Base-by-base conservation (phyloP, 35 echinoderm and acorn worm species). In the Amphiura filiformis region DNA sequence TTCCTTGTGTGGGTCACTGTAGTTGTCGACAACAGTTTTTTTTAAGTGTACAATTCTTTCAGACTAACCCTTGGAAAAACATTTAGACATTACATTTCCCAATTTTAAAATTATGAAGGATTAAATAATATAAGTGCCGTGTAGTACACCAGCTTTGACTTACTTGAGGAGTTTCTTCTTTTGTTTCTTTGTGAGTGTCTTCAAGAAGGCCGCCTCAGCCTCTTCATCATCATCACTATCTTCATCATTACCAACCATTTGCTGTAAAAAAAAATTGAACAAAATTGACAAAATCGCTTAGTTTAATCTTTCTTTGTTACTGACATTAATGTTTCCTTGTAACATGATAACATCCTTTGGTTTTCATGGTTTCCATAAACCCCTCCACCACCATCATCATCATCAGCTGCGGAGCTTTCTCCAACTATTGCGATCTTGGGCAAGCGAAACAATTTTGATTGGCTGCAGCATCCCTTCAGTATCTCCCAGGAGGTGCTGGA, bases 111-210 rank as follows among this genome's bases (percentile, higher is more conserved):
- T 30, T 17, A 31, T 75, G 30, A 0, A 13, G 18, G 12, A 14
- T 4, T 35, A 23, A 65, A 31, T 36, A 36, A 86, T 75, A 75
- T 32, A 76, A 15, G 1, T 14, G 76, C 14, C 34, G 37, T 34
- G 17, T 22, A 3, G 22, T 22, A 82, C 39, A 15, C 20, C 5
- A 39, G 9, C 1, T 31, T 40, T 34, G 17, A 28, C 11, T 33
- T 32, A 34, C 28, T 83, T 99, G n/a, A 99, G 96, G 38, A 99
- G 78, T 87, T 99, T 99, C 84, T 94, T 93, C 75, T 99, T 99
- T 26, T 99, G 89, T 65, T 99, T 94, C 76, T 84, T 99, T 18
- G 96, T 91, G 22, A 99, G 79, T 22, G 96, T 92, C 32, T 86
- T 94, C 64, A 99, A 80, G 87, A 99, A 99, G 17, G 96, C 90